phyloP scores from a whole-genome alignment of 2,113 vertebrate genomes.

The Cricetomys ansorgei region DNA sequence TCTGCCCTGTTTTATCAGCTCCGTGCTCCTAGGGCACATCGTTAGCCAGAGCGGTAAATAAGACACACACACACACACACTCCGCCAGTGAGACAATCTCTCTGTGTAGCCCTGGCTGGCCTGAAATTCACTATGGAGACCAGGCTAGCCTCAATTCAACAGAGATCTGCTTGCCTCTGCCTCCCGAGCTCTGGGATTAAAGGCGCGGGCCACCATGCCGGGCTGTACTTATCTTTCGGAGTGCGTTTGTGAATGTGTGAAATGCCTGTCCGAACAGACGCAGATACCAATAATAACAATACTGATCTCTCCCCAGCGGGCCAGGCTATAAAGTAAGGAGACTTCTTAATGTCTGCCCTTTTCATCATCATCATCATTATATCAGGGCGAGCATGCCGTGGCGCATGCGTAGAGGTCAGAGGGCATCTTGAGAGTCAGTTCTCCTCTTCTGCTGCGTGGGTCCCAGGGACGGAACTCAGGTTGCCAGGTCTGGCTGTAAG shows the following conservation, averaged over 20 bases:
- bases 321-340: not conserved
- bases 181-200: not conserved
- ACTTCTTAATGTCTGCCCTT: not conserved
- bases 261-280: not conserved
- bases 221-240: not conserved
- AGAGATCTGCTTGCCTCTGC: not conserved
- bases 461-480: not conserved
- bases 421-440: not conserved
- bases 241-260: not conserved
- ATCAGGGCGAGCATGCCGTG: too few relatives aligned
- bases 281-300: not conserved
- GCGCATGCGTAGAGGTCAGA: too few relatives aligned
- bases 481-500: not conserved
- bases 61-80: too few relatives aligned
- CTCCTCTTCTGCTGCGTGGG: not conserved
- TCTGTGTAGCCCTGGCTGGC: not conserved
- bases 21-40: not conserved
- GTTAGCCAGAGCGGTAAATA: too few relatives aligned
- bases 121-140: not conserved
- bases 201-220: not conserved
- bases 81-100: not conserved
- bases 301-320: not conserved
- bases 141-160: too few relatives aligned
- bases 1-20: not conserved
- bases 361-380: not conserved